Percentiles rank a stretch among this genome's conserved stretches.
Conservation (phyloP, 2,888 invertebrate species). For the Miltochrista miniata region DNA sequence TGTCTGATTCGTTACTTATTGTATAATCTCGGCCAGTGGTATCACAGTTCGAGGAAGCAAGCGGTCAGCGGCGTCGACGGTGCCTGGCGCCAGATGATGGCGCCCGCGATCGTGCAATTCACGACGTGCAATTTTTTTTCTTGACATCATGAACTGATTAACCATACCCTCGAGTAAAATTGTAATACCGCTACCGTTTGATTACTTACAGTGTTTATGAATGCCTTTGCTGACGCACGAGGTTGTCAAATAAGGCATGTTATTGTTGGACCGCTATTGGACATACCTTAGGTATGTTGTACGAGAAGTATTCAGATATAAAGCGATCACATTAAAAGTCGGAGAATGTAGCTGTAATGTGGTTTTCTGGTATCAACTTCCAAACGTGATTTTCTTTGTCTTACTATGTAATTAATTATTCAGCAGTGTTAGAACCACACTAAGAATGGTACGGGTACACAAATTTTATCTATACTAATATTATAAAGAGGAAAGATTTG, state of each 20-base stretch:
- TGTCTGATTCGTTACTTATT: slow-evolving; percentile 48
- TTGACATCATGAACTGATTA: slow-evolving; percentile 59
- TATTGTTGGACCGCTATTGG: background rate
- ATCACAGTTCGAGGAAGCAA: slow-evolving; percentile 74
- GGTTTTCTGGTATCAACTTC: background rate
- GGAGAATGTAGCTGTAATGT: background rate
- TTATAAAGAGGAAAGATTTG: too few species aligned
- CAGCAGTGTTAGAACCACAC: too few species aligned
- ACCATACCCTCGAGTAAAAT: slow-evolving; percentile 42
- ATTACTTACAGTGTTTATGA: slow-evolving; percentile 32
- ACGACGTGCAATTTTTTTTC: slow-evolving; percentile 59
- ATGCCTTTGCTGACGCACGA: background rate
- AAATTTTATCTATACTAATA: too few species aligned
- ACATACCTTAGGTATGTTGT: background rate
- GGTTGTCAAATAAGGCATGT: background rate
- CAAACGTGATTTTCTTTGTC: too few species aligned
- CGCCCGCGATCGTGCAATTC: slow-evolving; percentile 57
- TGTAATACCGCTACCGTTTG: slow-evolving; percentile 40
- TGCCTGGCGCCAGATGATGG: slow-evolving; percentile 69
- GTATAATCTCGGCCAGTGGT: slow-evolving; percentile 61
- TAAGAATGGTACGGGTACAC: too few species aligned
- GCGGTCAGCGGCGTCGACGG: slow-evolving; percentile 55
- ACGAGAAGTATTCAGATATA: background rate
- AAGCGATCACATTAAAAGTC: background rate
- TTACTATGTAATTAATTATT: too few species aligned